Evolutionary conservation across 2,797 vertebrate species (phyloP), one percentile per base, ranked within the genome.

Genomic region (Rhynchonycteris naso): DNA sequence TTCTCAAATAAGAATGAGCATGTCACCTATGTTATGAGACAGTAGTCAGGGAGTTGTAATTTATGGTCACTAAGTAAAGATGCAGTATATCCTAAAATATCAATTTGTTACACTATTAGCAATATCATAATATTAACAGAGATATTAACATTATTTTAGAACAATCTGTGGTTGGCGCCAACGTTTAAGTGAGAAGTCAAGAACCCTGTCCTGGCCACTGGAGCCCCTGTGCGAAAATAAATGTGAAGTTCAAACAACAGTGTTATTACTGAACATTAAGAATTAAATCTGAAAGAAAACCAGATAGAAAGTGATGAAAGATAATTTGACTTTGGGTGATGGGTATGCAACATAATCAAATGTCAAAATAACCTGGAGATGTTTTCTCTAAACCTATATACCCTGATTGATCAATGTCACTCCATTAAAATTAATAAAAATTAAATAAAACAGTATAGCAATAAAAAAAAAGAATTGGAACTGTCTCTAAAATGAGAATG

Each of bases 281-380:
- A 87, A 83, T 33, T 88, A 21, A 89, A 59, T 91, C 33, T 68
- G n/a, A n/a, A n/a, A n/a, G n/a, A n/a, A n/a, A n/a, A n/a, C n/a
- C n/a, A n/a, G n/a, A n/a, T n/a, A n/a, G n/a, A n/a, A n/a, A n/a
- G n/a, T n/a, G n/a, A n/a, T n/a, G n/a, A n/a, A n/a, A n/a, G n/a
- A n/a, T n/a, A n/a, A n/a, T n/a, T n/a, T n/a, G n/a, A n/a, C n/a
- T n/a, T n/a, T n/a, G n/a, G n/a, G n/a, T n/a, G n/a, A n/a, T n/a
- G n/a, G n/a, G n/a, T n/a, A n/a, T n/a, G n/a, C n/a, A n/a, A n/a
- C n/a, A n/a, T n/a, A n/a, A n/a, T n/a, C n/a, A n/a, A n/a, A n/a
- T n/a, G n/a, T n/a, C n/a, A n/a, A n/a, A n/a, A n/a, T n/a, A n/a
- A n/a, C n/a, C n/a, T n/a, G n/a, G n/a, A n/a, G n/a, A n/a, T n/a